Evolutionary conservation across 2,797 vertebrate species (phyloP).

Genomic region (Lophius americanus): DNA sequence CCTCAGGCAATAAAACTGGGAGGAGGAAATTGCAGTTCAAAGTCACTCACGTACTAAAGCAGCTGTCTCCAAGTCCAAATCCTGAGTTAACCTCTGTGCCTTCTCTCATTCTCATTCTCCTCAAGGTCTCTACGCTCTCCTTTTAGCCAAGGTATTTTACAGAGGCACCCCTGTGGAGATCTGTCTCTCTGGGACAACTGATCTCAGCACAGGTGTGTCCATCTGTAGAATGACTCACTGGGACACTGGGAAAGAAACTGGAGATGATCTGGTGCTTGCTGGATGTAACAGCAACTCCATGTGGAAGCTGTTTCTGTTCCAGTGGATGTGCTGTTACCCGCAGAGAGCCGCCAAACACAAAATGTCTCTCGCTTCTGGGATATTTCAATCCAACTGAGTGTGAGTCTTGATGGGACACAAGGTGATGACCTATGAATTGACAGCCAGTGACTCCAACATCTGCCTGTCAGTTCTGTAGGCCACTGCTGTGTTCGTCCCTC

Average conservation of each 20-base stretch:
- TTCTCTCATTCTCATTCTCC: constrained; percentile 3
- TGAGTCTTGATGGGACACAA: constrained; percentile 69
- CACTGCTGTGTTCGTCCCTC: constrained; percentile 85
- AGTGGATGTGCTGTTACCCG: constrained; percentile 92
- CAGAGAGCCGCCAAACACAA: constrained; percentile 71
- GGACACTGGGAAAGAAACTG: background rate
- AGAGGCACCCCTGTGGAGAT: background rate
- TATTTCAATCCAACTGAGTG: background rate
- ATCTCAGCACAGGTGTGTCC: constrained; percentile 8
- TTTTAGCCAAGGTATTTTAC: constrained; percentile 19
- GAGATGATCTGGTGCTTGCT: constrained; percentile 71
- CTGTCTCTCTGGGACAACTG: background rate
- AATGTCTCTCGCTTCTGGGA: background rate
- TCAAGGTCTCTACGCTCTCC: background rate
- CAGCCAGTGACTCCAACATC: constrained; percentile 84
- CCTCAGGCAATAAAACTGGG: constrained; percentile 80
- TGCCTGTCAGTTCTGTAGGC: constrained; percentile 95
- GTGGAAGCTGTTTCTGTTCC: constrained; percentile 87
- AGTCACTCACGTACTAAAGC: constrained; percentile 65
- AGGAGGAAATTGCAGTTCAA: constrained; percentile 78
- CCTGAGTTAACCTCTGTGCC: constrained; percentile 40
- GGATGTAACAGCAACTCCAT: constrained; percentile 98
- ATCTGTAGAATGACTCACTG: background rate
- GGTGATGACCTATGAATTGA: constrained; percentile 95
- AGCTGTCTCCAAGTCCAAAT: constrained; percentile 28